These are phyloP conservation scores for Andrena dorsata DNA, from an alignment of 2,888 invertebrate species.

Conservation along the genomic window DNA sequence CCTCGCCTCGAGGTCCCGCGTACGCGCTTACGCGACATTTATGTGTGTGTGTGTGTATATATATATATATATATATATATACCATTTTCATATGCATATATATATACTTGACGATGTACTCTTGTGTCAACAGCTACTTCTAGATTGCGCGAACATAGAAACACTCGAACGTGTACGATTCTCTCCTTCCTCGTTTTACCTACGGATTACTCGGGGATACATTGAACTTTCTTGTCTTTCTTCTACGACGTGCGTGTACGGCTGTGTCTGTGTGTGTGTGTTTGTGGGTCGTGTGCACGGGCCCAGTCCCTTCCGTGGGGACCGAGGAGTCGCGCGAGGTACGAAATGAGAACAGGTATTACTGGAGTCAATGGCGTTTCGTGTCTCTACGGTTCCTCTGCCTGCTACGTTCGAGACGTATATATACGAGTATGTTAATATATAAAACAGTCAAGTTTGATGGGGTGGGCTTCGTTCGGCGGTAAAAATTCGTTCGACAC, in stretches of 20 bases:
- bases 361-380: constrained; percentile 23
- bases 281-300: not conserved
- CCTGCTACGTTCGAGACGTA: constrained; percentile 46
- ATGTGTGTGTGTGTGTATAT: constrained; percentile 63
- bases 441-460: constrained; percentile 46
- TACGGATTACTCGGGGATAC: constrained; percentile 65
- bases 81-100: constrained; percentile 1
- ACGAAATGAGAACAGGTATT: constrained; percentile 39
- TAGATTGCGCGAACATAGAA: constrained; percentile 48
- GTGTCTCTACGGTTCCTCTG: constrained; percentile 15
- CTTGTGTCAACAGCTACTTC: constrained; percentile 34
- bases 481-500: constrained; percentile 58
- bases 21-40: constrained; percentile 19
- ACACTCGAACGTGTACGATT: constrained; percentile 30
- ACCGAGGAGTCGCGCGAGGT: constrained; percentile 32
- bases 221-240: constrained; percentile 52
- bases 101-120: constrained; percentile 66
- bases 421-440: constrained; percentile 38
- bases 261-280: constrained; percentile 11
- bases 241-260: constrained; percentile 54
- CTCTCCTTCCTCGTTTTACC: constrained; percentile 41
- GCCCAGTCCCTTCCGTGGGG: not conserved
- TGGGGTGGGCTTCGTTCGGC: constrained; percentile 43
- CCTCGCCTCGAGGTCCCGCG: constrained; percentile 10
- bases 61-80: constrained; percentile 37